Evolutionary conservation across 64 coral and sea anemone genomes (phyloP), one percentile per base, ranked within the genome.

Genomic region (Porites australiensis): DNA sequence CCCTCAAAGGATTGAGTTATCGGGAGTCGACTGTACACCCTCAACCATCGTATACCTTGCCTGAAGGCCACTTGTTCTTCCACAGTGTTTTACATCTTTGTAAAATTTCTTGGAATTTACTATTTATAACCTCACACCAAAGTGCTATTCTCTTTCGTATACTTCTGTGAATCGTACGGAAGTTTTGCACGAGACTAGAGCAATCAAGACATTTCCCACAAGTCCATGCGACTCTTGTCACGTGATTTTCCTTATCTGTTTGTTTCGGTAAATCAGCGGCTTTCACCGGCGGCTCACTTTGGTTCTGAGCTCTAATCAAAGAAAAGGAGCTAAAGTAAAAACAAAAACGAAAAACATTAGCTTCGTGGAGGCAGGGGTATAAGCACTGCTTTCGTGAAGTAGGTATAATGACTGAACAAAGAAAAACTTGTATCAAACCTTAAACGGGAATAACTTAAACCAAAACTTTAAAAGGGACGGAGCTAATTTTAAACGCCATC

Each of bases 91-190:
- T 68, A 37, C 46, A 67, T 84, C 81, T 84, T 5, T 67, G 44
- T 15, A 20, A 49, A 64, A 50, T 49, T 84, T 84, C 81, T n/a
- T 84, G 81, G 50, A 69, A 9, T 48, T 84, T 84, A 18, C 81
- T 21, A n/a, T 48, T 21, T 60, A 68, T 11, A 50, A 68, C 46
- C 4, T 16, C 44, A 69, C 81, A 84, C 81, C 81, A 84, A 8
- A 6, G 44, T 15, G 59, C 46, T 22, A 84, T 69, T 84, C n/a
- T 64, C 48, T 84, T 68, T 2, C 7, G 61, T 11, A 12, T 1
- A 9, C 13, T 21, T 18, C 43, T 68, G 48, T 0, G 51, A 8
- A 48, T 68, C 16, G 15, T 47, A 6, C 81, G 63, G 3, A 84
- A 50, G 37, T 27, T 67, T 21, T 48, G 45, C 81, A 68, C 19